Conservation (phyloP, 2,113 vertebrate species). For the Henicopernis longicauda region DNA sequence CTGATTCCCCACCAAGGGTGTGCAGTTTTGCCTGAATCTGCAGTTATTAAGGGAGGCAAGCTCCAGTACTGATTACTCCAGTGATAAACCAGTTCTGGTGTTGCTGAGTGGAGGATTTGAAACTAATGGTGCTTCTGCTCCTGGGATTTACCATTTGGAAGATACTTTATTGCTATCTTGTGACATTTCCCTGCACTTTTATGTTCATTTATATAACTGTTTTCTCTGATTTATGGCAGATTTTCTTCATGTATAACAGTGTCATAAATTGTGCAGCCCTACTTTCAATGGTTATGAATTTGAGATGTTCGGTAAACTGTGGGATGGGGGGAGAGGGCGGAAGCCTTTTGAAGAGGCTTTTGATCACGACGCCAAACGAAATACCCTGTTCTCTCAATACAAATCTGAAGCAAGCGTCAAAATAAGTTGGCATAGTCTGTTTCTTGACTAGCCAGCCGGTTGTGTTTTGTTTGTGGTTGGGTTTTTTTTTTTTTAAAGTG, state of each 20-base stretch:
- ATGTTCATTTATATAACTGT: slow-evolving; percentile 39
- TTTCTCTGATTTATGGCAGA: slow-evolving; percentile 36
- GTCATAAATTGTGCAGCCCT: slow-evolving; percentile 15
- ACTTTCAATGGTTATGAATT: neutral
- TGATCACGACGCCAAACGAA: neutral
- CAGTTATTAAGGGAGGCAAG: neutral
- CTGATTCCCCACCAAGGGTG: accelerated
- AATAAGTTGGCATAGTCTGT: neutral
- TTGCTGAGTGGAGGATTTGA: neutral
- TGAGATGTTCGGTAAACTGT: neutral
- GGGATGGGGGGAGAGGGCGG: neutral
- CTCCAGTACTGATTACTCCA: neutral
- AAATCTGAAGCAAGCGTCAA: neutral
- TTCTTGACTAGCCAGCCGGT: neutral
- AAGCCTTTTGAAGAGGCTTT: neutral
- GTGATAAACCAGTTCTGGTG: neutral
- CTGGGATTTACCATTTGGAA: slow-evolving; percentile 26
- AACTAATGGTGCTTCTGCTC: neutral
- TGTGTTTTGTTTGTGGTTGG: neutral
- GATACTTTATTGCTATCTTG: slow-evolving; percentile 24
- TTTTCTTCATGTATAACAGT: slow-evolving; percentile 28
- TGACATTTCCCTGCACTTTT: slow-evolving; percentile 42
- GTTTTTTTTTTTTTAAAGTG: too few species aligned
- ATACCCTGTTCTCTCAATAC: neutral
- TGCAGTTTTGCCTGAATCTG: neutral